These are phyloP conservation scores for Akabosia matsudoensis DNA, from an alignment of 1,140 invertebrate genomes.

Conservation along the genomic window DNA sequence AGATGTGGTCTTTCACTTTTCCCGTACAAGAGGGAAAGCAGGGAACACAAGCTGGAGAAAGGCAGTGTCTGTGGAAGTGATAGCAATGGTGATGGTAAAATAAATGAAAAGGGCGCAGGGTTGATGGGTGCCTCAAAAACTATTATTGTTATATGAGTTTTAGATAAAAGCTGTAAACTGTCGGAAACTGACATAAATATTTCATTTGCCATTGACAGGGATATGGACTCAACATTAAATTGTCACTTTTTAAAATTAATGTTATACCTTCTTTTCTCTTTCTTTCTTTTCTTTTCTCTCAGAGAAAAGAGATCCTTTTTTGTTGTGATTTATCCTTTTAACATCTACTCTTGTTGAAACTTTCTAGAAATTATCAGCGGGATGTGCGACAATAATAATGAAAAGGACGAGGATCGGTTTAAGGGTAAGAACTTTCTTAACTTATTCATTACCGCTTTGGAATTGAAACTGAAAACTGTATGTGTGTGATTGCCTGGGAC, in stretches of 20 bases:
- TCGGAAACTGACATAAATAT: constrained; percentile 25
- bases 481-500: background rate
- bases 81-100: background rate
- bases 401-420: constrained; percentile 73
- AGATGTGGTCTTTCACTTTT: background rate
- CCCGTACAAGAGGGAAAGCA: background rate
- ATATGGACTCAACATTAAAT: constrained; percentile 24
- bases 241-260: constrained; percentile 25
- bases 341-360: background rate
- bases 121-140: constrained; percentile 14
- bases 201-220: constrained; percentile 24
- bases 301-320: constrained; percentile 5
- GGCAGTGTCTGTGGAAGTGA: background rate
- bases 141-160: constrained; percentile 15
- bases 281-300: background rate
- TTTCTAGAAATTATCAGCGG: constrained; percentile 79
- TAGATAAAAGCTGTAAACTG: constrained; percentile 21
- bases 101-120: background rate
- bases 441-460: background rate
- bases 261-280: constrained; percentile 16
- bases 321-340: constrained; percentile 23
- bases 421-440: constrained; percentile 62
- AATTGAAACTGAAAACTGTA: no score
- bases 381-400: constrained; percentile 70
- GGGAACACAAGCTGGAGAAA: background rate